Evolutionary conservation across 2,797 vertebrate genomes (phyloP).

Genomic region (Peromyscus attwateri): DNA sequence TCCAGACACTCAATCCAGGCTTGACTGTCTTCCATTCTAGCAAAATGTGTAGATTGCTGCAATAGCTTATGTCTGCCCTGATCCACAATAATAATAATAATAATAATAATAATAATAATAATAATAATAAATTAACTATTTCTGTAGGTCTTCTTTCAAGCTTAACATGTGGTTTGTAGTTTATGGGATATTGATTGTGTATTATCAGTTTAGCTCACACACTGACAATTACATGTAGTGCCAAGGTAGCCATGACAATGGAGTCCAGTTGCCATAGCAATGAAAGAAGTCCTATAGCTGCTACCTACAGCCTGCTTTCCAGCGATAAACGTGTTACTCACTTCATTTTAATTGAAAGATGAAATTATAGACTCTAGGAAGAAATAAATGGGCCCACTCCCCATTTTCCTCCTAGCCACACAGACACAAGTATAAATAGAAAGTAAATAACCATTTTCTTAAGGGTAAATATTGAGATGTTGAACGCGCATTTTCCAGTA

Average conservation of each 20-base stretch:
- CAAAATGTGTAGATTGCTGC: slow-evolving; percentile 24
- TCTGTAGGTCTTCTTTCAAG: slow-evolving; percentile 76
- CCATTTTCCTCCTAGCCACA: slow-evolving; percentile 3
- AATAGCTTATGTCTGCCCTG: slow-evolving; percentile 13
- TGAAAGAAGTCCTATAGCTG: slow-evolving; percentile 90
- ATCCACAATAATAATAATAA: background rate
- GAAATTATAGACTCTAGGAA: slow-evolving; percentile 89
- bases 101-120: slow-evolving; percentile 29
- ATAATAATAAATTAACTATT: slow-evolving; percentile 66
- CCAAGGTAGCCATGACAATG: slow-evolving; percentile 92
- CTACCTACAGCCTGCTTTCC: slow-evolving; percentile 89
- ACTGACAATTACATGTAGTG: slow-evolving; percentile 90
- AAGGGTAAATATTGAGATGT: slow-evolving; percentile 82
- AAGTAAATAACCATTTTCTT: slow-evolving; percentile 85
- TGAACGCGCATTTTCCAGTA: slow-evolving; percentile 74
- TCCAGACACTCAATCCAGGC: background rate
- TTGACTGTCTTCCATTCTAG: slow-evolving; percentile 38
- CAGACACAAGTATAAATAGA: slow-evolving; percentile 74
- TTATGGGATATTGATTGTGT: slow-evolving; percentile 91
- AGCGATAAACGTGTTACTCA: slow-evolving; percentile 91
- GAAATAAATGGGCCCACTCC: slow-evolving; percentile 87
- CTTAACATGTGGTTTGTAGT: slow-evolving; percentile 88
- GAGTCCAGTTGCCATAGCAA: slow-evolving; percentile 92
- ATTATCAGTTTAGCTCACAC: slow-evolving; percentile 93
- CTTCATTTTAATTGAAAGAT: slow-evolving; percentile 94